phyloP scores from a whole-genome alignment of 2,888 invertebrate genomes.

The Dastarcus helophoroides region DNA sequence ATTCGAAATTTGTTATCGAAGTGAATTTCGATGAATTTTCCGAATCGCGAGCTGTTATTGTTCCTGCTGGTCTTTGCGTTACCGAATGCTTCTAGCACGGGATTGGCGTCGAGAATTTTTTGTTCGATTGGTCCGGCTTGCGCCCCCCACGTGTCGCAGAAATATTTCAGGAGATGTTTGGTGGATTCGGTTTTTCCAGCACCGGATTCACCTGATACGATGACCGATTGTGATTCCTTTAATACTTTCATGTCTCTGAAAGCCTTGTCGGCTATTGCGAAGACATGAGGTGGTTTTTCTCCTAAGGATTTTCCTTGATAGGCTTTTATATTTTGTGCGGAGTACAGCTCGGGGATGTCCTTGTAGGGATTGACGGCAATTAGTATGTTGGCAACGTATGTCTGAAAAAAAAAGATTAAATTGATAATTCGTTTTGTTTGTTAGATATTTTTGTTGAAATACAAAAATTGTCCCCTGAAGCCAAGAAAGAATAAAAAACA shows the following conservation, averaged over 20 bases:
- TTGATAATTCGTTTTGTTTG: too few species aligned
- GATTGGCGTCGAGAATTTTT: slow-evolving; percentile 92
- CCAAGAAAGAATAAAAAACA: too few species aligned
- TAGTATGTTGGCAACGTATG: slow-evolving; percentile 96
- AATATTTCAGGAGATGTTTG: slow-evolving; percentile 88
- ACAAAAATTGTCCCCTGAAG: too few species aligned
- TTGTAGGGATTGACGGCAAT: slow-evolving; percentile 97
- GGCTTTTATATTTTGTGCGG: slow-evolving; percentile 66
- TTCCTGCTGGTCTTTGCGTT: slow-evolving; percentile 97
- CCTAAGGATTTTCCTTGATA: slow-evolving; percentile 94
- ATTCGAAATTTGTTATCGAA: slow-evolving; percentile 82
- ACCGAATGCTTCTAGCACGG: slow-evolving; percentile 90
- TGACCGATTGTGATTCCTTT: slow-evolving; percentile 90
- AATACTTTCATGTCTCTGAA: slow-evolving; percentile 93
- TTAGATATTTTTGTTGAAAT: too few species aligned
- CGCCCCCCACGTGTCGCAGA: slow-evolving; percentile 78
- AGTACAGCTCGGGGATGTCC: slow-evolving; percentile 82
- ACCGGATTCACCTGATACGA: slow-evolving; percentile 94
- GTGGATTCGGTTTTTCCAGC: slow-evolving; percentile 99
- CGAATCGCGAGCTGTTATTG: slow-evolving; percentile 96
- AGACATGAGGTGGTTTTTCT: slow-evolving; percentile 90
- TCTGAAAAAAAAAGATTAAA: slow-evolving; percentile 62
- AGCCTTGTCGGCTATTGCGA: slow-evolving; percentile 96
- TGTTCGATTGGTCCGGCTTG: slow-evolving; percentile 85
- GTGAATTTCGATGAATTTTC: slow-evolving; percentile 98